Base-by-base conservation (phyloP, 2,888 invertebrate genomes). In the Willowsia nigromaculata region DNA sequence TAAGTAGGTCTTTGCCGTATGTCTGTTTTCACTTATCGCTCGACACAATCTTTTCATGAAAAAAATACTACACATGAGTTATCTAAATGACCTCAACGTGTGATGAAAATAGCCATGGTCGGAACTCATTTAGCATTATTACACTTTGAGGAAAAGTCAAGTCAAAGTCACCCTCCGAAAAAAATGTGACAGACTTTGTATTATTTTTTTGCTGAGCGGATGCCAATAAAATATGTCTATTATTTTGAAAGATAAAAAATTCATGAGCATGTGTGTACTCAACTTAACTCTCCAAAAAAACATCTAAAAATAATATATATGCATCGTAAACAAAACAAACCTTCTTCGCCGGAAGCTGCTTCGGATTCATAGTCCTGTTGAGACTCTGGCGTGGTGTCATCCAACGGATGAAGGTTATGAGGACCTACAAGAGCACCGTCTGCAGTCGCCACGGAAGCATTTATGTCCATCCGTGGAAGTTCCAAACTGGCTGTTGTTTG, bases 401-500 rank as follows among this genome's bases (percentile, higher is more conserved):
- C 40, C 6, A 85, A 40, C 5, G 80, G 86, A 22, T 62, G 76
- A n/a, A 85, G 47, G 25, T 56, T 56, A 59, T 74, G 85, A 18
- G 76, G 74, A 18, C 76, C 88, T 18, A 88, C 87, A 37, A 86
- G 40, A 25, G 86, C 86, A 53, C 80, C 86, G 0, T 88, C 87
- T 9, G 83, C 82, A 6, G 74, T 78, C 9, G 88, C 84, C 22
- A 78, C 89, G 7, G 86, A 74, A 1, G 84, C 88, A 50, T 85
- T 86, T 27, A 90, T 89, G 50, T 83, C 85, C 86, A 90, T 82
- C 27, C 89, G 90, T 15, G 90, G 90, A 18, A 90, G 62, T 25
- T 90, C 88, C 78, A 90, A 30, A 27, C 86, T 83, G 15, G 90
- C 82, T 5, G 81, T 85, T 7, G 56, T 88, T 22, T 89, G 86